Percentiles rank a stretch among this genome's conserved stretches.
These are phyloP conservation scores for Oxyteleia sp. DNA, from an alignment of 2,888 invertebrate genomes.

Conservation along the genomic window DNA sequence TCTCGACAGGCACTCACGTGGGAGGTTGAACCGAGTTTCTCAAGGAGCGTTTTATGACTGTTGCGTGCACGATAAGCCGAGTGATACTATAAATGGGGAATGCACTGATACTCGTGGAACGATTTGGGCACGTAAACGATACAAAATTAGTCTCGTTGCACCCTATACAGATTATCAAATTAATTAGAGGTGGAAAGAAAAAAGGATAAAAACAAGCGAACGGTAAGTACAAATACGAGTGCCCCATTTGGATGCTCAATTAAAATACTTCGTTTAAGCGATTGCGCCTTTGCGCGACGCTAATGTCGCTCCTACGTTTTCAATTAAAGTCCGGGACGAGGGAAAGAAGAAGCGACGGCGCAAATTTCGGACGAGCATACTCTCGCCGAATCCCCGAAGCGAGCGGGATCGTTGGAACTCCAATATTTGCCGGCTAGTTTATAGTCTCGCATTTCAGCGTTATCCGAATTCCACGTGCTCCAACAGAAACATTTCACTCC, in stretches of 20 bases:
- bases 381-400: constrained; percentile 11
- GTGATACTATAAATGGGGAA: constrained; percentile 51
- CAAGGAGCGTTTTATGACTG: constrained; percentile 35
- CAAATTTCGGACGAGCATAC: constrained; percentile 16
- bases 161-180: neutral
- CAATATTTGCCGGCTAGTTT: constrained; percentile 43
- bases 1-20: no score
- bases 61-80: constrained; percentile 39
- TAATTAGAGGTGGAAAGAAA: no score
- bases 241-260: no score
- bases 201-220: no score
- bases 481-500: constrained; percentile 34
- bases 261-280: constrained; percentile 1
- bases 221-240: no score
- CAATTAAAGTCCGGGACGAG: constrained; percentile 21
- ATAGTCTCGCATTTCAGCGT: constrained; percentile 34
- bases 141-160: constrained; percentile 5
- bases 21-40: no score
- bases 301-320: constrained; percentile 8
- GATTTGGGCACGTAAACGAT: constrained; percentile 23
- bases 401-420: constrained; percentile 43
- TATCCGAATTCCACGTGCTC: constrained; percentile 28
- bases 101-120: neutral
- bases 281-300: neutral
- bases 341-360: constrained; percentile 5